Evolutionary conservation across 2,797 vertebrate species (phyloP), one percentile per base, ranked within the genome.

Genomic region (Neosalanx taihuensis): DNA sequence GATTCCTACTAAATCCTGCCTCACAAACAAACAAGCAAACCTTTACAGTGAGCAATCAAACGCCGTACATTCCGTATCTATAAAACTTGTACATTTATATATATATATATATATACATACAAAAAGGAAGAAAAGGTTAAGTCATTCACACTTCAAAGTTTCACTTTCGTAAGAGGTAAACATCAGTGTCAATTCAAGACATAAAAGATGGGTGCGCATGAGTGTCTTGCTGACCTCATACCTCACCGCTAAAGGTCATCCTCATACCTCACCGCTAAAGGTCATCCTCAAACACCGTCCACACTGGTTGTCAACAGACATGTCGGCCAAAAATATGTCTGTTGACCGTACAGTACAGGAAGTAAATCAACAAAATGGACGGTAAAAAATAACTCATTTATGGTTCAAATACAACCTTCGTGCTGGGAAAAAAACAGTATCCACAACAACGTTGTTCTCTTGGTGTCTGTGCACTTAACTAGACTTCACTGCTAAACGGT

Each of bases 131-230:
- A 26, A 26, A 26, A 26, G 23, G 73, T 79, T 79, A 79, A 81
- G 51, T 53, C 70, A 70, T 81, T 61, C 71, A 86, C 82, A 85
- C 56, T 64, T 83, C 79, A 80, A 76, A 65, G 72, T 76, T 69
- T 79, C 80, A 82, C 79, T 81, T 83, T 80, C 46, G 74, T 5
- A 83, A 73, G 71, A 71, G 78, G 81, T 83, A 85, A 84, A 86
- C 77, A 70, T 86, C 75, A 78, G 72, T 76, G 78, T 71, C 35
- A 35, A 78, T 75, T 85, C 73, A 76, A 86, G 77, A 88, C 69
- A 33, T 26, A 78, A 72, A 6, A 4, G 12, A 70, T 81, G 71
- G 83, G 86, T 86, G 86, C 84, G 86, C 90, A 83, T 49, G 71
- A 70, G 64, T 67, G 46, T 5, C 15, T 35, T 64, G 15, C 33